These are phyloP conservation scores for Furcula furcula DNA, from an alignment of 2,888 invertebrate genomes.

Conservation along the genomic window DNA sequence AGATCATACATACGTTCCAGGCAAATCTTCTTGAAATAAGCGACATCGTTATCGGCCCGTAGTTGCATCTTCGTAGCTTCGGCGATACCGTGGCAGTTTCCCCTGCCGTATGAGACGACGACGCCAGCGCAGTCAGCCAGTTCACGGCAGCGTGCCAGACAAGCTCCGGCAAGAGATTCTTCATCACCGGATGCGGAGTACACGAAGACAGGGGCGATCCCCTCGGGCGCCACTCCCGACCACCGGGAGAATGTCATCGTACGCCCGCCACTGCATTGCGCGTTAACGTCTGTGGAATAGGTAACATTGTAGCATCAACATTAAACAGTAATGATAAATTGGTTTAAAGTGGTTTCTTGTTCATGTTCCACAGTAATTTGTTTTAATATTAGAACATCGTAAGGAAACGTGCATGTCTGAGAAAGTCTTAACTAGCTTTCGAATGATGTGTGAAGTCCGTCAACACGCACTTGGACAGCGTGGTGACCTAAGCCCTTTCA, in stretches of 20 bases:
- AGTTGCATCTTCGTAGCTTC: slow-evolving; percentile 39
- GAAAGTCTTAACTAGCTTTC: too few species aligned
- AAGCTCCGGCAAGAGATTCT: slow-evolving; percentile 65
- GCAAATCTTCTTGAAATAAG: slow-evolving; percentile 86
- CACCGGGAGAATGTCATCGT: slow-evolving; percentile 59
- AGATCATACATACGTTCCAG: slow-evolving; percentile 74
- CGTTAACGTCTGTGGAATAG: slow-evolving; percentile 37
- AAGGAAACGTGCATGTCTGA: too few species aligned
- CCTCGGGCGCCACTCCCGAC: slow-evolving; percentile 63
- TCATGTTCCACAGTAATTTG: too few species aligned
- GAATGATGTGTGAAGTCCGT: too few species aligned
- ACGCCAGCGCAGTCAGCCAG: slow-evolving; percentile 72
- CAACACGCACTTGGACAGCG: too few species aligned
- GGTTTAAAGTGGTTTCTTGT: too few species aligned
- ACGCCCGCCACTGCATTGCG: slow-evolving; percentile 52
- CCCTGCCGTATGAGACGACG: slow-evolving; percentile 67
- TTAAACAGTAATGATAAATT: too few species aligned
- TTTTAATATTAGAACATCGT: too few species aligned
- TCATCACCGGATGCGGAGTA: slow-evolving; percentile 72
- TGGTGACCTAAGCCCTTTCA: too few species aligned
- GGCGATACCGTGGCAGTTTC: slow-evolving; percentile 72
- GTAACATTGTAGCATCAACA: too few species aligned
- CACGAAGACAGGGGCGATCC: slow-evolving; percentile 65
- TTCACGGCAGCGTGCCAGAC: slow-evolving; percentile 68
- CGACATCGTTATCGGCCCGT: slow-evolving; percentile 78